phyloP scores from a whole-genome alignment of 2,113 vertebrate genomes.

The Neolamprologus tretocephalus region DNA sequence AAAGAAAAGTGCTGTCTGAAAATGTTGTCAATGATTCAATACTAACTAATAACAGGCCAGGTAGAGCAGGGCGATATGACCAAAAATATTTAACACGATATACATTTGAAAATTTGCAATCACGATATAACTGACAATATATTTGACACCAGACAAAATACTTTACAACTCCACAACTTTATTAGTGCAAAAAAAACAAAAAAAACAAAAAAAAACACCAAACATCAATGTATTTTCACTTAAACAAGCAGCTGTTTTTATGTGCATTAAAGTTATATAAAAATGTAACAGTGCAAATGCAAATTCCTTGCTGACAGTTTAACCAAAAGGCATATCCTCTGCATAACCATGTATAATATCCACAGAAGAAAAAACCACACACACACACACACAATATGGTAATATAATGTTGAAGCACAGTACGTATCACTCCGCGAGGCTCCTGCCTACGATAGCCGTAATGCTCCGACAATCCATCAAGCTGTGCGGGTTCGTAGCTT shows the following conservation, averaged over 20 bases:
- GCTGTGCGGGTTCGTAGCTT: rapidly evolving
- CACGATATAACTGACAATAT: rapidly evolving
- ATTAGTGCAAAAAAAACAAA: neutral
- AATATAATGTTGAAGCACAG: rapidly evolving
- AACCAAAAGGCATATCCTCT: rapidly evolving
- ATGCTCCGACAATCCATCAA: rapidly evolving
- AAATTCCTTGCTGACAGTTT: neutral
- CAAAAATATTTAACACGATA: neutral
- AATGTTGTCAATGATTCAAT: neutral
- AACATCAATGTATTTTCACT: neutral
- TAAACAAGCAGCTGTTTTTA: neutral
- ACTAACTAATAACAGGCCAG: neutral
- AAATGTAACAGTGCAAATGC: neutral
- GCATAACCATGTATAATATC: neutral
- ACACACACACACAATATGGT: neutral
- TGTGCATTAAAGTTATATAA: neutral
- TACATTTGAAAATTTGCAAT: neutral
- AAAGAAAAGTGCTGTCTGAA: neutral
- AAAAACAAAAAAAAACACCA: too few species aligned
- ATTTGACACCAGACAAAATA: neutral
- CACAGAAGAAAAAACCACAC: neutral
- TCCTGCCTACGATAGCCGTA: rapidly evolving
- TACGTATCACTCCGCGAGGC: rapidly evolving
- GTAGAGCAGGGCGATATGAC: neutral
- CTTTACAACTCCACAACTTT: neutral